Evolutionary conservation across 2,113 vertebrate species (phyloP), one percentile per base, ranked within the genome.

Genomic region (Microcebus murinus): DNA sequence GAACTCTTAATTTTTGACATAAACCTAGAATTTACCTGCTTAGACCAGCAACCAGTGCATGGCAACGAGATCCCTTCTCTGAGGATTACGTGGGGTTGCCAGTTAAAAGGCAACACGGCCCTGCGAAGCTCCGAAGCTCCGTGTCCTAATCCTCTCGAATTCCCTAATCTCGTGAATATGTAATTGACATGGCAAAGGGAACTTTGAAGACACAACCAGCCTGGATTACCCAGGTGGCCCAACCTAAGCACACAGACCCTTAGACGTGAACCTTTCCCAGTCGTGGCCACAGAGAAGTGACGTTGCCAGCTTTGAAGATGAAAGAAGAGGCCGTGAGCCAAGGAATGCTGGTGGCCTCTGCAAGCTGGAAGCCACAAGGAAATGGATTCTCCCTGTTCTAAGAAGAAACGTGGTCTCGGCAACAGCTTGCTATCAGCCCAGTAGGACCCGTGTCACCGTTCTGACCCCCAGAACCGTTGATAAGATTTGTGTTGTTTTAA

Each of bases 21-120:
- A 14, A 59, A 55, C 15, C 12, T 29, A 50, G 21, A 84, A 23
- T 71, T 77, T 39, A 48, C 6, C 8, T 45, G 68, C 27, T 65
- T 23, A 67, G n/a, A 31, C 36, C 8, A n/a, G 29, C 4, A 6
- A 18, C 4, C 25, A 4, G n/a, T 0, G 4, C 23, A 10, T 23
- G 42, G 31, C 65, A n/a, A 63, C 1, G 59, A 63, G 52, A 83
- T 8, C 21, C 17, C 31, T n/a, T 50, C 31, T 25, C 17, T 82
- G 15, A 61, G 67, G 71, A 91, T 29, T 61, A n/a, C 13, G 27
- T 21, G 39, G 61, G 34, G 55, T 63, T 3, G 10, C 55, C 55
- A 67, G 31, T 61, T 50, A 74, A 52, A 34, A 74, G 17, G 57
- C 8, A 65, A 50, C 18, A 70, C 4, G 29, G 13, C 29, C 36